A percentile compares a stretch with the other conserved stretches of the same genome.
Evolutionary conservation across 1,140 invertebrate genomes (phyloP).

Genomic region (Ridgeia piscesae): DNA sequence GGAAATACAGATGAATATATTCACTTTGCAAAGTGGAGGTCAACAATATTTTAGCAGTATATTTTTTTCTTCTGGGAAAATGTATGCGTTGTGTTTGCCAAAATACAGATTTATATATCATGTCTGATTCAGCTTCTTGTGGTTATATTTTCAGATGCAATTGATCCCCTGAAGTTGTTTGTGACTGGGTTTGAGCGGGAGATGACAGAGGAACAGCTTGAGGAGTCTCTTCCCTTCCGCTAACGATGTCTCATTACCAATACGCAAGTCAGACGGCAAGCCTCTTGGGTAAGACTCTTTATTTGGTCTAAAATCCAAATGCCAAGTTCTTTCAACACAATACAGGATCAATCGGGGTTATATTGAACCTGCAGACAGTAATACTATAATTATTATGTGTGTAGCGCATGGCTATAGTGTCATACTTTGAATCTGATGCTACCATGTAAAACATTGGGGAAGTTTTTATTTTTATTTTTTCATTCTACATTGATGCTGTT

Average conservation of each 20-base stretch:
- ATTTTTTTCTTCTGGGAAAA: neutral
- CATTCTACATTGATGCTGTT: too few species aligned
- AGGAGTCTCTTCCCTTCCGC: neutral
- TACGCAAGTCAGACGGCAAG: neutral
- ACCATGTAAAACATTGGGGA: too few species aligned
- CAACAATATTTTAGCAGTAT: too few species aligned
- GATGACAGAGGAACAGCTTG: neutral
- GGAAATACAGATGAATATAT: too few species aligned
- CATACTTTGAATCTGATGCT: too few species aligned
- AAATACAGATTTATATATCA: neutral
- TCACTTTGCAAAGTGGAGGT: too few species aligned
- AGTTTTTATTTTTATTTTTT: too few species aligned
- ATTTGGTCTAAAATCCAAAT: neutral
- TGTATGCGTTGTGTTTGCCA: neutral
- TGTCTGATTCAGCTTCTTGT: neutral
- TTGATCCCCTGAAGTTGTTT: neutral
- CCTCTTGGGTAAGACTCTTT: neutral
- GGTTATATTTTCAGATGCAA: neutral
- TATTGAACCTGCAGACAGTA: too few species aligned
- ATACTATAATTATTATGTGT: too few species aligned
- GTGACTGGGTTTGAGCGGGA: conserved; percentile 8
- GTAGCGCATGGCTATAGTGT: too few species aligned
- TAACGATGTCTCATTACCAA: neutral
- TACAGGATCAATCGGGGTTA: too few species aligned
- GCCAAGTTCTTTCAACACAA: neutral